Conservation (phyloP, 1,140 invertebrate genomes). For the Drosophila takahashii region DNA sequence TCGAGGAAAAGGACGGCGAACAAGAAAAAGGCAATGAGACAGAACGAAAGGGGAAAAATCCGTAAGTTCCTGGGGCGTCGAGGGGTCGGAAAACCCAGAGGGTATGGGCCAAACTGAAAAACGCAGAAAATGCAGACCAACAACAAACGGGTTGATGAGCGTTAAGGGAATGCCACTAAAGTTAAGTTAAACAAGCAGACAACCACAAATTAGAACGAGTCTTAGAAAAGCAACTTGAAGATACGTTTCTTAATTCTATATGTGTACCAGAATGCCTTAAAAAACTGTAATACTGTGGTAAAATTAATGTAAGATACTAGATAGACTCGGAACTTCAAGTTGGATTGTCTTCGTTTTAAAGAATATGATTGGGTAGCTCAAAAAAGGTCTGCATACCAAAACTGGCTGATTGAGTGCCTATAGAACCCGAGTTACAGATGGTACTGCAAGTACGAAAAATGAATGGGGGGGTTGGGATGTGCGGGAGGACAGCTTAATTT, state of each 20-base stretch:
- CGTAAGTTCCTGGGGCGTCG: background rate
- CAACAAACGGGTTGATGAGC: constrained; percentile 60
- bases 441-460: background rate
- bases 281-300: no score
- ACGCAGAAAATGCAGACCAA: constrained; percentile 54
- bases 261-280: no score
- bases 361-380: background rate
- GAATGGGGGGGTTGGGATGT: background rate
- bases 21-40: constrained; percentile 47
- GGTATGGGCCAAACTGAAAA: constrained; percentile 48
- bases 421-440: background rate
- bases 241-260: background rate
- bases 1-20: constrained; percentile 22
- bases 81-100: background rate
- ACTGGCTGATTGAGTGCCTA: background rate
- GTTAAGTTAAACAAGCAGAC: constrained; percentile 7
- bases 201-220: constrained; percentile 1
- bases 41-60: constrained; percentile 30
- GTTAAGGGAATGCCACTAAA: constrained; percentile 45
- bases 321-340: background rate
- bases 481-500: constrained; percentile 22
- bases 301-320: no score
- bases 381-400: background rate
- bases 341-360: background rate
- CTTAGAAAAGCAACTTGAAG: background rate